Evolutionary conservation across 2,797 vertebrate species (phyloP), one percentile per base, ranked within the genome.

Genomic region (Cossypha polioptera): DNA sequence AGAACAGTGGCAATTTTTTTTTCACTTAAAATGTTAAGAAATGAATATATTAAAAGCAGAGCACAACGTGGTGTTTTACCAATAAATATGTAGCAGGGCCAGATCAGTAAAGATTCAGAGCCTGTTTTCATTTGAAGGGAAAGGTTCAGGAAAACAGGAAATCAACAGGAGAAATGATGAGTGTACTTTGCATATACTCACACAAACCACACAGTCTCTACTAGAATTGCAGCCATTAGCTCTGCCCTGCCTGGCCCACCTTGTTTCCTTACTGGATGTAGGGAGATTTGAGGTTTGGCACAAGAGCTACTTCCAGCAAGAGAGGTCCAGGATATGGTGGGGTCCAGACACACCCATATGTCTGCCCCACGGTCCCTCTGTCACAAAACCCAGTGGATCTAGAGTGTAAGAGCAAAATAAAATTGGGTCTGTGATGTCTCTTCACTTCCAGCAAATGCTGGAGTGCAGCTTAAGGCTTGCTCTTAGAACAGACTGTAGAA

Each of bases 11-110:
- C 20, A 25, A 21, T 45, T 87, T 63, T 38, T 54, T 11, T 6
- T 28, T 21, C 13, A 72, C 78, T 89, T 83, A 86, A 95, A 95
- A 92, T 82, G 65, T 83, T 92, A 78, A 88, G 54, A 90, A 80
- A 62, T 45, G 4, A 65, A 58, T 91, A 61, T 38, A 88, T 74
- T 92, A 95, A 92, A 96, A 95, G 57, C 53, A 71, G 53, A 80
- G 33, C 54, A 71, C n/a, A 33, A 38, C 16, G 29, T 31, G 48
- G 43, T 42, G 61, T 36, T 73, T 85, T 16, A 92, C 74, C 61
- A 89, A 63, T 36, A 75, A 84, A 90, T 89, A 73, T 2, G 2
- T 28, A 69, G 58, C 15, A 71, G 19, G 50, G 40, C 9, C 25
- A 42, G 35, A 81, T 81, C 61, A 73, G 66, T n/a, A 45, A 91